Percentiles rank a stretch among this genome's conserved stretches.
phyloP scores from a whole-genome alignment of 2,888 invertebrate genomes.

The Epirrhoe tristata region DNA sequence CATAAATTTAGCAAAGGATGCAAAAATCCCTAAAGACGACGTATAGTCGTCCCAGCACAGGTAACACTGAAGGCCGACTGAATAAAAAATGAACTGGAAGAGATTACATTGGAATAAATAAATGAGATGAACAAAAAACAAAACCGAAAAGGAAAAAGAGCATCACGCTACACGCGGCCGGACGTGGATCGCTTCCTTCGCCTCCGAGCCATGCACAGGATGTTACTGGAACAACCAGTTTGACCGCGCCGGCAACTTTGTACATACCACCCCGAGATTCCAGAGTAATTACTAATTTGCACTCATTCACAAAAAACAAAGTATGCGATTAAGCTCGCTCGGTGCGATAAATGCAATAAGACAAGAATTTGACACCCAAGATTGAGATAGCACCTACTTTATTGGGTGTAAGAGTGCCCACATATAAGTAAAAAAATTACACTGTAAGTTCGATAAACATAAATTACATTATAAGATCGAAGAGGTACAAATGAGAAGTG shows the following conservation, averaged over 20 bases:
- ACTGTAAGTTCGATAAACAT: neutral
- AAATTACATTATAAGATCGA: neutral
- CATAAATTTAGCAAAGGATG: constrained; percentile 53
- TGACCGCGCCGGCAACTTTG: constrained; percentile 46
- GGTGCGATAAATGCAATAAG: constrained; percentile 20
- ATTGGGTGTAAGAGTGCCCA: constrained; percentile 1
- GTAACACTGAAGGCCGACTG: constrained; percentile 85
- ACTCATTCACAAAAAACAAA: constrained; percentile 41
- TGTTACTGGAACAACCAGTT: constrained; percentile 62
- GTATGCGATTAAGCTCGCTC: constrained; percentile 19
- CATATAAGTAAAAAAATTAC: constrained; percentile 4
- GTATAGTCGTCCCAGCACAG: constrained; percentile 80
- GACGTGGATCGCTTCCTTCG: constrained; percentile 85
- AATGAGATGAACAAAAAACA: constrained; percentile 86
- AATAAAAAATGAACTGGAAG: constrained; percentile 85
- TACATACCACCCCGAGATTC: constrained; percentile 40
- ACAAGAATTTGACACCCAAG: constrained; percentile 15
- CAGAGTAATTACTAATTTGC: constrained; percentile 44
- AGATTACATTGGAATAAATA: constrained; percentile 86
- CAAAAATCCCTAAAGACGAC: constrained; percentile 63
- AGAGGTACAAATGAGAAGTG: neutral
- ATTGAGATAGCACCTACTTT: constrained; percentile 11
- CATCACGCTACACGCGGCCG: constrained; percentile 84
- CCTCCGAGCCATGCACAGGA: constrained; percentile 69
- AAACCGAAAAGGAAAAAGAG: constrained; percentile 80